These are phyloP conservation scores for Ctenomys sociabilis DNA, from an alignment of 2,113 vertebrate species.

Conservation along the genomic window DNA sequence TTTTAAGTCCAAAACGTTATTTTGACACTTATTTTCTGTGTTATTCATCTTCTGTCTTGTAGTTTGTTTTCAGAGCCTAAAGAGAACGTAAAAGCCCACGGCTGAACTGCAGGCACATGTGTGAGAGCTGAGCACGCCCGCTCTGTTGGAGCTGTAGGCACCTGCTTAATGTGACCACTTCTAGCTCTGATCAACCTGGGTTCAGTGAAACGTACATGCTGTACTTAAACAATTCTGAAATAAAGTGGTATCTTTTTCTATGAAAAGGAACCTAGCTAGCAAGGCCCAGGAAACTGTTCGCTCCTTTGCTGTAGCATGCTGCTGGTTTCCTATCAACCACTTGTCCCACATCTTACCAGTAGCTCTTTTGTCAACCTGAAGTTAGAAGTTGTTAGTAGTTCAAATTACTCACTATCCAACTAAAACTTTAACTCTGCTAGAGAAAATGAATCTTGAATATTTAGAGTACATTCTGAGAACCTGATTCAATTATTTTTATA, in stretches of 20 bases:
- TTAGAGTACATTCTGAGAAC: not conserved
- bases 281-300: not conserved
- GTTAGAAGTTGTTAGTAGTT: not conserved
- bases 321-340: not conserved
- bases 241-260: constrained; percentile 31
- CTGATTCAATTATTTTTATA: constrained; percentile 10
- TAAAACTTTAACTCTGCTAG: not conserved
- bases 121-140: not conserved
- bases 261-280: not conserved
- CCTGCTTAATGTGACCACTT: not conserved
- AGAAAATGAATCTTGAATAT: not conserved
- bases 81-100: not conserved
- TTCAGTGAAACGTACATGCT: constrained; percentile 52
- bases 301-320: not conserved
- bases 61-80: not conserved
- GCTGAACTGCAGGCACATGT: not conserved
- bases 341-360: not conserved
- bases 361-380: not conserved
- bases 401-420: not conserved
- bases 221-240: constrained; percentile 50
- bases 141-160: constrained; percentile 23
- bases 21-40: not conserved
- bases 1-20: constrained; percentile 16
- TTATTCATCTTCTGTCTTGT: not conserved
- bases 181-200: not conserved